Evolutionary conservation across 2,888 invertebrate genomes (phyloP), one percentile per base, ranked within the genome.

Genomic region (Lottia gigantea): DNA sequence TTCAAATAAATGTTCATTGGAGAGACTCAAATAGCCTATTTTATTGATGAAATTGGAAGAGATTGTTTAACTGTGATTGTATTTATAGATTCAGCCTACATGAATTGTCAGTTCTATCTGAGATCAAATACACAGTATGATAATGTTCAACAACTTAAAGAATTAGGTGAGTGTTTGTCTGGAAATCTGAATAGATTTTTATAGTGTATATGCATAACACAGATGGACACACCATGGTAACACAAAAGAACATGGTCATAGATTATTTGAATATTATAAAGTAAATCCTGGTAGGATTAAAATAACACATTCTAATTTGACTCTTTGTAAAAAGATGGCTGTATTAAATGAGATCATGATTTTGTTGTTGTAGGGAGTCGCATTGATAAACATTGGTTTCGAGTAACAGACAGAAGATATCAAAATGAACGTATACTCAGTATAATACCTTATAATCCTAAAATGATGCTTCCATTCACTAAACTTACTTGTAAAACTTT

Each of bases 351-450:
- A n/a, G n/a, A n/a, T n/a, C n/a, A n/a, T n/a, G n/a, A 26, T 14
- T 67, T 61, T 67, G 46, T 46, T 61, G 64, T 74, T 25, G 65
- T 78, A 92, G 91, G 96, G 14, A 94, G 94, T 61, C 91, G 96
- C 69, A 91, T 93, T 68, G 94, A 94, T 88, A 96, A 96, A 88
- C 93, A 95, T 88, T 97, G 96, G 96, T 96, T 96, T 88, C 92
- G 94, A 40, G 94, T 96, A 73, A 93, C 93, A 83, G 96, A 96
- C 88, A 93, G 92, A 80, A 92, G 93, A 67, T 91, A 94, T 74
- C 94, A 94, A 87, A 93, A 94, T 0, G 94, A 94, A 85, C 91
- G 94, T 78, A 90, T 95, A 65, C 90, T 95, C 74, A 93, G 93
- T 26, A 89, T 95, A 89, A 93, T 92, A 15, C 88, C 88, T 4